phyloP scores from a whole-genome alignment of 2,797 vertebrate genomes.

The Siniperca undulata region DNA sequence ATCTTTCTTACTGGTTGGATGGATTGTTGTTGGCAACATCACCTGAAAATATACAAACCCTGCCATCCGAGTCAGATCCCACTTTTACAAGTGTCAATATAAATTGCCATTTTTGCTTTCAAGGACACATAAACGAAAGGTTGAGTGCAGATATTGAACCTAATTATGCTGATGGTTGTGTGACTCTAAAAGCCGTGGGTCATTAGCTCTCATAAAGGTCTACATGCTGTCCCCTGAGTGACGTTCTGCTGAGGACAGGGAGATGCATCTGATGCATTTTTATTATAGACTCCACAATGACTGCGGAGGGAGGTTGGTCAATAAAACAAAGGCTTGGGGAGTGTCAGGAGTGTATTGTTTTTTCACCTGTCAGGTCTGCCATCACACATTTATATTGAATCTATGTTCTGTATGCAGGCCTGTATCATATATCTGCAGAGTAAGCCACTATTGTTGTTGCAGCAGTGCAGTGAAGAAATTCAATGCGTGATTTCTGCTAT shows the following conservation, averaged over 20 bases:
- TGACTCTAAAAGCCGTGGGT: slow-evolving; percentile 85
- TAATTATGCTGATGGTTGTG: slow-evolving; percentile 87
- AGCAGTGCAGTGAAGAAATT: slow-evolving; percentile 52
- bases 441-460: slow-evolving; percentile 57
- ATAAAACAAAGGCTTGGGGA: slow-evolving; percentile 77
- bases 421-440: slow-evolving; percentile 76
- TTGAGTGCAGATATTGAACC: slow-evolving; percentile 83
- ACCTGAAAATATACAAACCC: slow-evolving; percentile 49
- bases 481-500: slow-evolving; percentile 41
- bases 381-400: slow-evolving; percentile 72
- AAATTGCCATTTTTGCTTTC: slow-evolving; percentile 80
- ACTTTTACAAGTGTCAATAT: slow-evolving; percentile 82
- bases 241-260: slow-evolving; percentile 78
- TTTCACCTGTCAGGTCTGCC: slow-evolving; percentile 71
- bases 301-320: slow-evolving; percentile 66
- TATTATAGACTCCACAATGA: slow-evolving; percentile 78
- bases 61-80: slow-evolving; percentile 50
- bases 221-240: slow-evolving; percentile 80
- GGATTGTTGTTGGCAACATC: slow-evolving; percentile 47
- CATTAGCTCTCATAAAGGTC: slow-evolving; percentile 88
- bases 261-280: slow-evolving; percentile 83
- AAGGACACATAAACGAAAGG: slow-evolving; percentile 83
- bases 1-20: slow-evolving; percentile 14
- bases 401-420: slow-evolving; percentile 64
- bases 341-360: slow-evolving; percentile 74